Evolutionary conservation across 2,113 vertebrate species (phyloP), one percentile per base, ranked within the genome.

Genomic region (Polypterus senegalus): DNA sequence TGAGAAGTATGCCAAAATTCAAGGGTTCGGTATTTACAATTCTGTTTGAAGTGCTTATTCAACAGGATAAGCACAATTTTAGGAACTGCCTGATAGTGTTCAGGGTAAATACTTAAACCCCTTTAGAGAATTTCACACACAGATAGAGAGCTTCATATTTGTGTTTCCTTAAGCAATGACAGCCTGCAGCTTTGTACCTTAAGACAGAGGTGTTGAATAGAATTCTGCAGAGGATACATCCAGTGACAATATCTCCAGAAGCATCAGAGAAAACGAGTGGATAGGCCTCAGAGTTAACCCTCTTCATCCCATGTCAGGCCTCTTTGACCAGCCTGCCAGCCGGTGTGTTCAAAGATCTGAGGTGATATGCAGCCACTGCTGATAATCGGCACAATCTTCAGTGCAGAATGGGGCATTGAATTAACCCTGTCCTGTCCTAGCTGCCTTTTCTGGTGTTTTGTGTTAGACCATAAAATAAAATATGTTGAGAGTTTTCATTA

Each of bases 101-200:
- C 87, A 89, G 89, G 88, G 89, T 94, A 95, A 96, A 96, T 91
- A 93, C 91, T 94, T 93, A 95, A 97, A 96, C 90, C 92, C 91
- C 92, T 96, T 94, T 91, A 86, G 92, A 97, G 92, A 93, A 93
- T 97, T 94, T 92, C 90, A 91, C 86, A 90, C 89, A 86, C 88
- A 92, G 90, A 93, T 92, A 92, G 82, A 86, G 81, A 70, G 85
- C 80, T 74, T 83, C 84, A 88, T 88, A 87, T 90, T 92, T 91
- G 91, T 91, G 91, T 93, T 92, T 90, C 90, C 84, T 91, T 90
- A 87, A 91, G 88, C 89, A 85, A 83, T 78, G 88, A 90, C 88
- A 91, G 89, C 88, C 86, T 80, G 72, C 77, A 86, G 90, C 89
- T 94, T 94, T 93, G 89, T 93, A 90, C 88, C 89, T 88, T 84